Base-by-base conservation (phyloP, 2,797 vertebrate genomes). In the Champsocephalus gunnari region DNA sequence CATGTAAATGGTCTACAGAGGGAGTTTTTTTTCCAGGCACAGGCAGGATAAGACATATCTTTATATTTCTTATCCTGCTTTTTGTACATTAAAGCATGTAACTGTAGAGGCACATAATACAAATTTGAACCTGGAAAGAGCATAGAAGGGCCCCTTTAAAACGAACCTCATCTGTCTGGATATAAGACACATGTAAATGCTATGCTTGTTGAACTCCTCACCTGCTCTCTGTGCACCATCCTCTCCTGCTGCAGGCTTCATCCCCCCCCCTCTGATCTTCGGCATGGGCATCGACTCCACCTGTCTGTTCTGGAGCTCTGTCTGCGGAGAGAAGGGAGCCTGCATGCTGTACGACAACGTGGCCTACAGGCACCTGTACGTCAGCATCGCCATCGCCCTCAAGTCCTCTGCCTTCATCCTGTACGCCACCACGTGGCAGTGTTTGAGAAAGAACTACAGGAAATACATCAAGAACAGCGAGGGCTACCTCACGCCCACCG, bases 221-320 rank as follows among this genome's bases (percentile, higher is more conserved):
- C 87, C 83, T 55, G 44, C 73, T 85, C 71, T 86, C 73, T 90
- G 66, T 75, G 62, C 9, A 19, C 60, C n/a, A 32, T 56, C 75
- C 12, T 16, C 10, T 28, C 12, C n/a, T 12, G 32, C 77, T 64
- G 9, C 88, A 99, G 98, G 98, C 85, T 99, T 99, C 91, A 99
- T 99, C 87, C 98, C 98, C 32, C 98, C 98, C 38, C 98, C 98
- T 0, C 94, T 99, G 90, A 99, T 99, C 93, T 99, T 99, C 0
- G 98, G 98, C 83, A 96, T 97, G 3, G 98, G 97, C 90, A 99
- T 99, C 59, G 98, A 99, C 93, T 99, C 98, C 72, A 99, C 98
- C 1, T 99, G 98, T 89, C 95, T 99, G 76, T 98, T 98, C 90
- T 99, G 98, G 98, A 99, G 97, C 95, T 96, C 96, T 0, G 97